Percentiles rank a stretch among this genome's conserved stretches.
These are phyloP conservation scores for Meloidogyne floridensis DNA, from an alignment of 1,140 invertebrate species.

Conservation along the genomic window DNA sequence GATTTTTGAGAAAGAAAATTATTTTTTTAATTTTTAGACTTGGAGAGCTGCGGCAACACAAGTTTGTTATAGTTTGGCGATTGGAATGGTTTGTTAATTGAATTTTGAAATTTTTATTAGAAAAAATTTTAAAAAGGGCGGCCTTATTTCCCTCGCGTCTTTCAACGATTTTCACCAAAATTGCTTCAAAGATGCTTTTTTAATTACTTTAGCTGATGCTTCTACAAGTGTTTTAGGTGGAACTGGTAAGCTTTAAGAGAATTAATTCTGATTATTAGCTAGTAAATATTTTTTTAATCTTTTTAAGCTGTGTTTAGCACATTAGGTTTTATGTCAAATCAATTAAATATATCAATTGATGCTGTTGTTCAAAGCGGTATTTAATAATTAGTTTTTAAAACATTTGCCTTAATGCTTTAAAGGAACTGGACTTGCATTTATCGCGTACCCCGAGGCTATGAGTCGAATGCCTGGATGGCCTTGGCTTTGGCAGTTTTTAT, in stretches of 20 bases:
- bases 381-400: neutral
- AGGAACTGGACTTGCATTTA: constrained; percentile 56
- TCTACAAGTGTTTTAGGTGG: constrained; percentile 72
- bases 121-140: neutral
- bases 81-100: constrained; percentile 45
- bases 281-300: neutral
- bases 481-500: constrained; percentile 68
- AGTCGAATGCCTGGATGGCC: constrained; percentile 64
- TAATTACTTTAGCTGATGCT: constrained; percentile 74
- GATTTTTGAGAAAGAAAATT: neutral
- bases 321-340: constrained; percentile 71
- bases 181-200: constrained; percentile 70
- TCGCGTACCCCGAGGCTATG: constrained; percentile 67
- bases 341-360: constrained; percentile 68
- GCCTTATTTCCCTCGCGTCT: constrained; percentile 35
- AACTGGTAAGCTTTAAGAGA: constrained; percentile 35
- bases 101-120: neutral
- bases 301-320: constrained; percentile 71
- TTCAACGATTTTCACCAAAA: constrained; percentile 46
- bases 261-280: constrained; percentile 6
- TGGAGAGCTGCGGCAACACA: constrained; percentile 53
- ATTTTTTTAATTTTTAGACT: constrained; percentile 29
- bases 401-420: constrained; percentile 14
- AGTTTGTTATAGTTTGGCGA: constrained; percentile 46
- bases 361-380: constrained; percentile 70